Evolutionary conservation across 2,113 vertebrate species (phyloP).

Genomic region (Hippolais icterina): DNA sequence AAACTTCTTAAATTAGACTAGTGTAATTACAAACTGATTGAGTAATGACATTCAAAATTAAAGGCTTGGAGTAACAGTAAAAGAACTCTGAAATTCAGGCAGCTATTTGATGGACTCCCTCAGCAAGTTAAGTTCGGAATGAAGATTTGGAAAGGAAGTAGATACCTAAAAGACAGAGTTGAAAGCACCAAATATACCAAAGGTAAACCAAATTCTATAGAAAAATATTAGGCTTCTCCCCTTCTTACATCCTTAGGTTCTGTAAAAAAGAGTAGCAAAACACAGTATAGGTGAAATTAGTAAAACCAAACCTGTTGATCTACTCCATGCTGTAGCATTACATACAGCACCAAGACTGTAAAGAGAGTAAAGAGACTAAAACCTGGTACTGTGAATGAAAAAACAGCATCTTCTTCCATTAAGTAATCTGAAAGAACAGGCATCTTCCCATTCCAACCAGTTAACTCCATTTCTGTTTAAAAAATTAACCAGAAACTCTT

Average conservation of each 20-base stretch:
- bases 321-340: not conserved
- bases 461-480: not conserved
- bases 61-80: not conserved
- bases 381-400: not conserved
- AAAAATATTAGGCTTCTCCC: not conserved
- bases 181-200: not conserved
- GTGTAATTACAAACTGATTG: not conserved
- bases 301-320: not conserved
- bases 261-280: not conserved
- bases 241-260: not conserved
- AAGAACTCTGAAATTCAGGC: not conserved
- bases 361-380: not conserved
- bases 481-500: conserved; percentile 8
- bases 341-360: not conserved
- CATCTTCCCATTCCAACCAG: not conserved
- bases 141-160: not conserved
- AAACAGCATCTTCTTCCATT: not conserved
- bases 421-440: not conserved
- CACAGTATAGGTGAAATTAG: not conserved
- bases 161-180: not conserved
- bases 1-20: not conserved
- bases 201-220: not conserved
- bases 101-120: not conserved
- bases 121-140: not conserved
- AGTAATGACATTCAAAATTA: not conserved